These are phyloP conservation scores for Anisognathus igniventris DNA, from an alignment of 2,797 vertebrate genomes.

Conservation along the genomic window DNA sequence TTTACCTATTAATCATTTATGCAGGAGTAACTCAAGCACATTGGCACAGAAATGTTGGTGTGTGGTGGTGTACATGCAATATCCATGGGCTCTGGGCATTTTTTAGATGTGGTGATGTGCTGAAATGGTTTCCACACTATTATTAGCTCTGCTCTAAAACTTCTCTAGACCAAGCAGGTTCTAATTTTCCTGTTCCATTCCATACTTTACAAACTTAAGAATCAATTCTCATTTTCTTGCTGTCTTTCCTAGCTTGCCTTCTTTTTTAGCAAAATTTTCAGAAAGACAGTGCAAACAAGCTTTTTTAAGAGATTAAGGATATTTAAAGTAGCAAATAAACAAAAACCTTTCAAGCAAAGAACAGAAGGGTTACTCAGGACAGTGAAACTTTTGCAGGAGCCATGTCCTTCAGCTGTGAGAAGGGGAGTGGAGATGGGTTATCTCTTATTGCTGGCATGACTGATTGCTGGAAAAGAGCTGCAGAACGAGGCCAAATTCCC, in stretches of 20 bases:
- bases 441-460: fast-evolving
- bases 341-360: not conserved
- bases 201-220: not conserved
- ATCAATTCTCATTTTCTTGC: not conserved
- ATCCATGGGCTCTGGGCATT: not conserved
- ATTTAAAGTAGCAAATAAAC: not conserved
- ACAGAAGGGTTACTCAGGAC: not conserved
- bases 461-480: not conserved
- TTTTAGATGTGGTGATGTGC: not conserved
- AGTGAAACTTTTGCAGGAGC: not conserved
- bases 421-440: not conserved
- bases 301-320: not conserved
- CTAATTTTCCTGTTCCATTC: not conserved
- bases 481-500: not conserved
- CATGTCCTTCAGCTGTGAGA: not conserved
- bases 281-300: not conserved
- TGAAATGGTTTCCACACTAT: not conserved
- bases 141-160: not conserved
- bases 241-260: not conserved
- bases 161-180: not conserved
- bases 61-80: fast-evolving
- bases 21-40: not conserved
- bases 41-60: not conserved
- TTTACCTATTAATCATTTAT: not conserved
- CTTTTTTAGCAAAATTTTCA: not conserved